Conservation (phyloP, 1,140 invertebrate species). For the Xylocopa sonorina region DNA sequence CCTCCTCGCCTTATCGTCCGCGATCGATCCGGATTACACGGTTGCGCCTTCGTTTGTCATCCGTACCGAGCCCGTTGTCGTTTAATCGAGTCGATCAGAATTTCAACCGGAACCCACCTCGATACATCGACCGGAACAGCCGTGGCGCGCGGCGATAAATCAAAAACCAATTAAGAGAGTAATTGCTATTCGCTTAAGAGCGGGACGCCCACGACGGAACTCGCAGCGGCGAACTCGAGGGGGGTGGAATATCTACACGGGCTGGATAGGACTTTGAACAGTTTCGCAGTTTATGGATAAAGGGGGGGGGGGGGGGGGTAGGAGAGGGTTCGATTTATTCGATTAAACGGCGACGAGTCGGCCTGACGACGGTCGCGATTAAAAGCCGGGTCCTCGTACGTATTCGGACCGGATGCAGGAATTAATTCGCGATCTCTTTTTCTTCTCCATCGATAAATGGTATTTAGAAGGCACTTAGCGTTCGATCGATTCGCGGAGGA, state of each 20-base stretch:
- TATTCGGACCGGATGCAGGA: too few relatives aligned
- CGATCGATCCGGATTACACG: constrained; percentile 27
- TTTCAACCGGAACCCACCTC: not conserved
- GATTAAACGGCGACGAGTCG: too few relatives aligned
- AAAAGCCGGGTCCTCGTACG: too few relatives aligned
- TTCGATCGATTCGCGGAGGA: too few relatives aligned
- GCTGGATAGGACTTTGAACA: too few relatives aligned
- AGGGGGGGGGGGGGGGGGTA: too few relatives aligned
- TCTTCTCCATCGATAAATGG: too few relatives aligned
- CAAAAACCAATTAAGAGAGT: constrained; percentile 39
- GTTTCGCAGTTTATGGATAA: not conserved
- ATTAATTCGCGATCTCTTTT: too few relatives aligned
- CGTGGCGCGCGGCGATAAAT: constrained; percentile 8
- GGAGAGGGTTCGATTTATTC: too few relatives aligned
- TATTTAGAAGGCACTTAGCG: too few relatives aligned
- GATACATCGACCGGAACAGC: not conserved
- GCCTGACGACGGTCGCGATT: too few relatives aligned
- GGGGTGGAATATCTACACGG: not conserved
- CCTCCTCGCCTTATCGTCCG: not conserved
- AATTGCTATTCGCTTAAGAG: constrained; percentile 8
- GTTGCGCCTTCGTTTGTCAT: constrained; percentile 20
- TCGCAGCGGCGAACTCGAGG: not conserved
- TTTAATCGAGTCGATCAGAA: constrained; percentile 30
- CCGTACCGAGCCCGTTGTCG: constrained; percentile 3
- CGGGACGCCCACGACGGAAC: not conserved